Percentiles rank a stretch among this genome's conserved stretches.
These are phyloP conservation scores for Conger conger DNA, from an alignment of 2,113 vertebrate species.

Conservation along the genomic window DNA sequence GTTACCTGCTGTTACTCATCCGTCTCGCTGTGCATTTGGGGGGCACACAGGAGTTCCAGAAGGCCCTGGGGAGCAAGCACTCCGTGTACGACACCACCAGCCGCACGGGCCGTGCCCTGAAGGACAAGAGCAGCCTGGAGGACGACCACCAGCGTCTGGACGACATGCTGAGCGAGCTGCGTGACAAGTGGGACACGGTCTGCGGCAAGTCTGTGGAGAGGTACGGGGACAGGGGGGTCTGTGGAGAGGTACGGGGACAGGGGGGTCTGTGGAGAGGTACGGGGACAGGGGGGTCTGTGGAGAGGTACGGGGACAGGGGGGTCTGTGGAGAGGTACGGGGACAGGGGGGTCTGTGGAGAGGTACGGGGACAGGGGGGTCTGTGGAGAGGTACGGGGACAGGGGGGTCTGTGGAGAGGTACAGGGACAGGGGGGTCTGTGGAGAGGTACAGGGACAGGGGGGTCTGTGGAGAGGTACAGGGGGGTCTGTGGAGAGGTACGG, in stretches of 20 bases:
- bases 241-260: conserved; percentile 84
- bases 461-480: too few species aligned
- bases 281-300: conserved; percentile 74
- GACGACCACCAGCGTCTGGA: conserved; percentile 94
- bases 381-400: conserved; percentile 84
- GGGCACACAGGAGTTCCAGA: conserved; percentile 87
- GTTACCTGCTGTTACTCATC: neutral
- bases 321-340: conserved; percentile 89
- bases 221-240: conserved; percentile 73
- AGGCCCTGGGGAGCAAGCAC: conserved; percentile 91
- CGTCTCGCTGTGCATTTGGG: neutral
- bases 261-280: conserved; percentile 92
- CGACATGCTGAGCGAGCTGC: conserved; percentile 92
- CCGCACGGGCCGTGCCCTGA: conserved; percentile 88
- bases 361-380: conserved; percentile 73
- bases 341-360: conserved; percentile 86
- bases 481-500: conserved; percentile 92
- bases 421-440: conserved; percentile 74
- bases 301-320: conserved; percentile 78
- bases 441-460: conserved; percentile 78
- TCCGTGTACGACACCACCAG: conserved; percentile 93
- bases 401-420: conserved; percentile 92
- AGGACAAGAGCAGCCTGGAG: conserved; percentile 88
- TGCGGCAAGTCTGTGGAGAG: conserved; percentile 98
- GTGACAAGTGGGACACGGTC: conserved; percentile 97